Evolutionary conservation across 2,888 invertebrate species (phyloP).

Genomic region (Polydrusus tereticollis): DNA sequence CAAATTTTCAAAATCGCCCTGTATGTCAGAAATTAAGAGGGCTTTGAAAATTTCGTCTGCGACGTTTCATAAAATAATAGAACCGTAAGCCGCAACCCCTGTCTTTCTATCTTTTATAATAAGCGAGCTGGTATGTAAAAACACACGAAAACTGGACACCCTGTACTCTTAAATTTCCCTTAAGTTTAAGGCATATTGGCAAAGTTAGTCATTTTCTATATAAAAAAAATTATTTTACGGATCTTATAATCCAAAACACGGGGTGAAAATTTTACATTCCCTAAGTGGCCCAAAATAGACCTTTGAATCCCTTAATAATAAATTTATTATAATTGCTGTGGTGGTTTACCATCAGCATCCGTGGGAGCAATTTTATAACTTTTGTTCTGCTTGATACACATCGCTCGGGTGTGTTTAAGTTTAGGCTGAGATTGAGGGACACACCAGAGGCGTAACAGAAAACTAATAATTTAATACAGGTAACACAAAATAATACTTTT

Average conservation of each 20-base stretch:
- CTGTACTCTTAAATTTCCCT: no score
- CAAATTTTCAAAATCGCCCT: no score
- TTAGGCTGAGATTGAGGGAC: slow-evolving; percentile 19
- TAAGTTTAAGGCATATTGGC: no score
- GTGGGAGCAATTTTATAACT: slow-evolving; percentile 35
- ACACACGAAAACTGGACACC: no score
- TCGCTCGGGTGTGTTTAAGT: slow-evolving; percentile 17
- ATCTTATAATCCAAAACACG: neutral
- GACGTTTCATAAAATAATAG: no score
- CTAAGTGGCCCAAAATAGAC: slow-evolving; percentile 3
- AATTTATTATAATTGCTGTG: slow-evolving; percentile 29
- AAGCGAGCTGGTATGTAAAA: no score
- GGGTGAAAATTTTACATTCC: neutral
- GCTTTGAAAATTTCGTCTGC: no score
- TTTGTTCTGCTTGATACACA: slow-evolving; percentile 25
- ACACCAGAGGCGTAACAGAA: slow-evolving; percentile 7
- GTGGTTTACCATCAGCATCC: slow-evolving; percentile 27
- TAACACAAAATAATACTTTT: neutral
- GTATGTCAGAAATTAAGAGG: no score
- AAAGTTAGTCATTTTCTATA: neutral
- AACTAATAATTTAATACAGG: neutral
- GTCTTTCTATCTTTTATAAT: no score
- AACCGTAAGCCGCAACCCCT: no score
- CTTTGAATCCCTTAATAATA: slow-evolving; percentile 15
- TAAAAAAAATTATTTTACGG: neutral